Base-by-base conservation (phyloP, 2,888 invertebrate genomes). In the Galeruca laticollis region DNA sequence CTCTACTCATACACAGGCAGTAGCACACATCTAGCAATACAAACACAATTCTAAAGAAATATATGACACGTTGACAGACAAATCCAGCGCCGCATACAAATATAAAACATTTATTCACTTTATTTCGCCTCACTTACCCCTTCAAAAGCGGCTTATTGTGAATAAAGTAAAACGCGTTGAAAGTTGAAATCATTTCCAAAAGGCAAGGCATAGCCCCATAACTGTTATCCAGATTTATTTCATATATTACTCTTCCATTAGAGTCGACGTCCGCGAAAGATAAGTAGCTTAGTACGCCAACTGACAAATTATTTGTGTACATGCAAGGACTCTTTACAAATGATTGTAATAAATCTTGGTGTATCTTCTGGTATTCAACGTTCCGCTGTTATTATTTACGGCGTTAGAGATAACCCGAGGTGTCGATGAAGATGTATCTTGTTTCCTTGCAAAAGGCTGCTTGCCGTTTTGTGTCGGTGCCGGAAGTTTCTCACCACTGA, bases 251-350 rank as follows among this genome's bases (percentile, higher is more conserved):
- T 75, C 75, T 74, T 75, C 74, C 71, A 76, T 76, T 76, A 75
- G 61, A 73, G 71, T 70, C 70, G 65, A 69, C 73, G 75, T 72
- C 72, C 69, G 68, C 70, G 70, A 71, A 72, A 73, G 76, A 75
- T 76, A 76, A 76, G 76, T 74, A 76, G 75, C 76, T 76, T 76
- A 76, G 68, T 69, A 74, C 71, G 73, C 68, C 73, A 65, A 62
- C 74, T 76, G 76, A 75, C 75, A 76, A 76, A 75, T 76, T 75
- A 75, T 75, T 75, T 75, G 75, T 76, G 75, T 75, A 75, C 75
- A 76, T 74, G 72, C 68, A 68, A 60, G 54, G 72, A 70, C 71
- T 69, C 68, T 68, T 74, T 71, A 75, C 75, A 76, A 76, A 76
- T 76, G 75, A 73, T 70, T 68, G 37, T 65, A 52, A 75, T 76